Evolutionary conservation across 2,113 vertebrate genomes (phyloP).

Genomic region (Lichenostomus cassidix): DNA sequence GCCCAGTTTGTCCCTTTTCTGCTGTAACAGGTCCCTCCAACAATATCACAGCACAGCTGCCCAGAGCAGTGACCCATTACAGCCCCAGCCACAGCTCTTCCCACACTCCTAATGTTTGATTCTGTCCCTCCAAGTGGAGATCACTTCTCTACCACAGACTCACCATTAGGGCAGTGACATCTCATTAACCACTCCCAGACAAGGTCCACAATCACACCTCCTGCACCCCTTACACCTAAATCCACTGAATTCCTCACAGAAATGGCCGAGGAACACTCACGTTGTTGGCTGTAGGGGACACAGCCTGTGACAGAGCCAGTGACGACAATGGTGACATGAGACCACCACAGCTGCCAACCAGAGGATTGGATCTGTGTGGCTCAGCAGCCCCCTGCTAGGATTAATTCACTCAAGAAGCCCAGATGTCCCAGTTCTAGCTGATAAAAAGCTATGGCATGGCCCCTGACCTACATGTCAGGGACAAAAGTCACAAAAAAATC

Average conservation of each 20-base stretch:
- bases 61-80: background rate
- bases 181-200: background rate
- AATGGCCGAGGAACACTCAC: background rate
- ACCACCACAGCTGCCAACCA: background rate
- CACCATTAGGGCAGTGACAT: background rate
- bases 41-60: background rate
- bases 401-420: background rate
- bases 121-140: background rate
- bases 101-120: background rate
- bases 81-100: background rate
- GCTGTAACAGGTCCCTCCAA: background rate
- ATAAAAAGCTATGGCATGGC: background rate
- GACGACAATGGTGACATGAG: fast-evolving
- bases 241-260: background rate
- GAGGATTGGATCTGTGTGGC: background rate
- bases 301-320: background rate
- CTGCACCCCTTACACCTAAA: background rate
- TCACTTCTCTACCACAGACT: background rate
- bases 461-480: background rate
- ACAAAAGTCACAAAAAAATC: background rate
- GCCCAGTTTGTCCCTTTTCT: background rate
- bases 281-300: background rate
- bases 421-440: background rate
- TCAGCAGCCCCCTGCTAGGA: background rate
- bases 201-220: background rate